Conservation (phyloP, 2,113 vertebrate species). For the Lutjanus erythropterus region DNA sequence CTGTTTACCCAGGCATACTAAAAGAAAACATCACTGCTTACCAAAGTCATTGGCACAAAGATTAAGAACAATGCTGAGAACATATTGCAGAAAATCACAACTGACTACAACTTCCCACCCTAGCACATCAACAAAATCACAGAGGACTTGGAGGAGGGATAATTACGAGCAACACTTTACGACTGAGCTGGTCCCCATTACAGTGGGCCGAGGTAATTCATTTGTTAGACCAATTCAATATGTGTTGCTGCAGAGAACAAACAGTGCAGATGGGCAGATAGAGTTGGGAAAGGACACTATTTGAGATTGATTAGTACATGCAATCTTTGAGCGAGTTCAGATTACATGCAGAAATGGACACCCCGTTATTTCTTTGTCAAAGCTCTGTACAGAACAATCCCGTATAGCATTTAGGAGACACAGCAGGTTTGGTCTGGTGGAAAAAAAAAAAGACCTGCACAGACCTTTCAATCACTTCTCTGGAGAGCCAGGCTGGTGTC, state of each 20-base stretch:
- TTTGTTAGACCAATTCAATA: conserved; percentile 41
- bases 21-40: conserved; percentile 40
- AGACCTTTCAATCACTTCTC: conserved; percentile 38
- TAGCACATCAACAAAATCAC: conserved; percentile 27
- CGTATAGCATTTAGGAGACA: conserved; percentile 16
- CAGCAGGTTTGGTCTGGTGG: conserved; percentile 16
- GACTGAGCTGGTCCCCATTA: conserved; percentile 54
- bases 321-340: conserved; percentile 20
- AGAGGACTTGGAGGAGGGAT: conserved; percentile 6
- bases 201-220: conserved; percentile 15
- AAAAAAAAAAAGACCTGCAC: background rate
- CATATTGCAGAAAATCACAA: conserved; percentile 34
- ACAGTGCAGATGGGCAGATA: conserved; percentile 8
- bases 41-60: conserved; percentile 68
- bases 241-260: conserved; percentile 50
- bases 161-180: conserved; percentile 44
- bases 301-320: conserved; percentile 32
- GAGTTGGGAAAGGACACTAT: conserved; percentile 17
- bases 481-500: conserved; percentile 11
- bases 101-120: conserved; percentile 15
- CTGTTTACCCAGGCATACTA: conserved; percentile 22
- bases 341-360: conserved; percentile 48
- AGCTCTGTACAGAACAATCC: conserved; percentile 15
- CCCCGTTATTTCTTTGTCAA: conserved; percentile 1
- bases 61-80: conserved; percentile 53